Conservation (phyloP, 2,888 invertebrate species). For the Agonopterix subpropinquella region DNA sequence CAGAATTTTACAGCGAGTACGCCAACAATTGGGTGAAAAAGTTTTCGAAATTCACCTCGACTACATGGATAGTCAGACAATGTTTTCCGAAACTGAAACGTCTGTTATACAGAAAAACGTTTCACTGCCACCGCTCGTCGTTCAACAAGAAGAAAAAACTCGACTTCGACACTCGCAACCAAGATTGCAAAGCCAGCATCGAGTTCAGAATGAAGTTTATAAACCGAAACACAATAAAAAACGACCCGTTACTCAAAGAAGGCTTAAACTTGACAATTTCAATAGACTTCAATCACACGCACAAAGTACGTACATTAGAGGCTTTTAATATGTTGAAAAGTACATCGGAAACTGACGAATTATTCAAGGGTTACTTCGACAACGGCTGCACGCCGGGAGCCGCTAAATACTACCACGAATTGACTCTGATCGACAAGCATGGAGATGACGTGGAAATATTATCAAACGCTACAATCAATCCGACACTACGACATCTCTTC, state of each 20-base stretch:
- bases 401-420: slow-evolving; percentile 23
- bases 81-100: slow-evolving; percentile 23
- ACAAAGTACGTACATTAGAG: slow-evolving; percentile 17
- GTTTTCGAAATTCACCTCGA: slow-evolving; percentile 31
- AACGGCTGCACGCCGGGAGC: slow-evolving; percentile 16
- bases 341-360: slow-evolving; percentile 19
- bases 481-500: slow-evolving; percentile 13
- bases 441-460: slow-evolving; percentile 13
- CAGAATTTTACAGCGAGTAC: slow-evolving; percentile 20
- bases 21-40: slow-evolving; percentile 24
- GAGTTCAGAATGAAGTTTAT: slow-evolving; percentile 31
- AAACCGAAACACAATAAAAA: slow-evolving; percentile 26
- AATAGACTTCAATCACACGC: slow-evolving; percentile 28
- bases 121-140: slow-evolving; percentile 23
- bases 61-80: slow-evolving; percentile 24
- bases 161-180: slow-evolving; percentile 11
- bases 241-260: slow-evolving; percentile 21
- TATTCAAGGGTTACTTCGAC: slow-evolving; percentile 19
- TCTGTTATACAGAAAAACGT: slow-evolving; percentile 25
- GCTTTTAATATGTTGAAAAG: slow-evolving; percentile 17
- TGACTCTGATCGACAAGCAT: slow-evolving; percentile 17
- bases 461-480: slow-evolving; percentile 20
- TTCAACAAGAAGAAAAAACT: slow-evolving; percentile 20
- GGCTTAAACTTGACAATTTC: slow-evolving; percentile 25
- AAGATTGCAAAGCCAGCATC: slow-evolving; percentile 27